A percentile compares a stretch with the other conserved stretches of the same genome.
phyloP scores from a whole-genome alignment of 2,113 vertebrate species.

The Vimba vimba region DNA sequence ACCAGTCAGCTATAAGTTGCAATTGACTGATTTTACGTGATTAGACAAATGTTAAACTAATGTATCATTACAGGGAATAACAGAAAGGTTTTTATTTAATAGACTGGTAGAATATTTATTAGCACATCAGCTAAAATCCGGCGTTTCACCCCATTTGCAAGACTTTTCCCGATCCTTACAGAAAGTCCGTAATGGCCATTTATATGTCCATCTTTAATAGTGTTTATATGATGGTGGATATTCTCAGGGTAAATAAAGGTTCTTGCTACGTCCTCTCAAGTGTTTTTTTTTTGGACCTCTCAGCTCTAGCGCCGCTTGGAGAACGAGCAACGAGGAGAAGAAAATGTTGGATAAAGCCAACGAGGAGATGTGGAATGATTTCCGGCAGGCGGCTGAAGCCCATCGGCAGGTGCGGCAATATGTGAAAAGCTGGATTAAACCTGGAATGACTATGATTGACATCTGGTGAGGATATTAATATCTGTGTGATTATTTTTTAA shows the following conservation, averaged over 20 bases:
- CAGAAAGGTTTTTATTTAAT: background rate
- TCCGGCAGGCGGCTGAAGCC: constrained; percentile 94
- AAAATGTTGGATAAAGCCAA: constrained; percentile 89
- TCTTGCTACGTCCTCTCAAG: background rate
- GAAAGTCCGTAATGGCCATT: background rate
- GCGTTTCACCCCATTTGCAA: background rate
- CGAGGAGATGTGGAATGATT: constrained; percentile 97
- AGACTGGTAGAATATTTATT: background rate
- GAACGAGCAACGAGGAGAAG: constrained; percentile 92
- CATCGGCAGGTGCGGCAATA: constrained; percentile 96
- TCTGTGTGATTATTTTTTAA: background rate
- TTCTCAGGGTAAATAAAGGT: background rate
- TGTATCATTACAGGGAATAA: background rate
- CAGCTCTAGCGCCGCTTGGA: constrained; percentile 91
- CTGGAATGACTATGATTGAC: constrained; percentile 97
- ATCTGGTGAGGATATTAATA: constrained; percentile 84
- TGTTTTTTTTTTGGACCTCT: background rate
- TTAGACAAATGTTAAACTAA: background rate
- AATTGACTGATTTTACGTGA: background rate
- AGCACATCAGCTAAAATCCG: background rate
- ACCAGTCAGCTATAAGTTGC: background rate
- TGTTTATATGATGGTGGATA: background rate
- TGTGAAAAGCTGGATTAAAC: constrained; percentile 93
- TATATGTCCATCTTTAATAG: background rate
- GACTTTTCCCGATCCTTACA: background rate